These are phyloP conservation scores for Amiota mariae DNA, from an alignment of 2,888 invertebrate species.

Conservation along the genomic window DNA sequence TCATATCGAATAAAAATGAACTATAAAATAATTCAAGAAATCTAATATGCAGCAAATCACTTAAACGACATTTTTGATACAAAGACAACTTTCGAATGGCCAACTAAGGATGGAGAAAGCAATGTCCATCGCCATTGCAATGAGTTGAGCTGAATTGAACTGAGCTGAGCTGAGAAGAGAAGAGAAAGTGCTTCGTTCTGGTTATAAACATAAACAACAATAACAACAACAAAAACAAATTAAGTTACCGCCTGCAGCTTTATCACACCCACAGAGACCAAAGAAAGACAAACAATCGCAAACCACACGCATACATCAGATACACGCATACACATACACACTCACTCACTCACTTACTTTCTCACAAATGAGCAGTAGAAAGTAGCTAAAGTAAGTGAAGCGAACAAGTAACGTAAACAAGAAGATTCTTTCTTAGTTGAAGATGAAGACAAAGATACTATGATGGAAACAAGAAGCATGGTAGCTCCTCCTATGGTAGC, in stretches of 20 bases:
- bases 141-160: too few relatives aligned
- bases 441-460: neutral
- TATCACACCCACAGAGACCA: conserved; percentile 52
- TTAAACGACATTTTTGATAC: conserved; percentile 48
- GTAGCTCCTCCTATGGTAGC: neutral
- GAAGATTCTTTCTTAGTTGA: too few relatives aligned
- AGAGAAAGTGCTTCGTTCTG: neutral
- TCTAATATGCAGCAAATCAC: conserved; percentile 50
- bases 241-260: conserved; percentile 64
- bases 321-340: too few relatives aligned
- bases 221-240: conserved; percentile 60
- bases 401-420: neutral
- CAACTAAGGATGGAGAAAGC: conserved; percentile 24
- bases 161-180: too few relatives aligned
- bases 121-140: too few relatives aligned
- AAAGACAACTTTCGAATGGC: conserved; percentile 24
- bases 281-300: conserved; percentile 36
- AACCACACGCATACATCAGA: conserved; percentile 38
- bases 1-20: neutral
- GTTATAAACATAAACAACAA: conserved; percentile 36
- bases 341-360: conserved; percentile 26
- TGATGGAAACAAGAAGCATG: neutral
- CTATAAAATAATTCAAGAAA: conserved; percentile 12
- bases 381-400: conserved; percentile 9
- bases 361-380: neutral